Conservation (phyloP, 1,140 invertebrate genomes). For the Zaprionus africanus region DNA sequence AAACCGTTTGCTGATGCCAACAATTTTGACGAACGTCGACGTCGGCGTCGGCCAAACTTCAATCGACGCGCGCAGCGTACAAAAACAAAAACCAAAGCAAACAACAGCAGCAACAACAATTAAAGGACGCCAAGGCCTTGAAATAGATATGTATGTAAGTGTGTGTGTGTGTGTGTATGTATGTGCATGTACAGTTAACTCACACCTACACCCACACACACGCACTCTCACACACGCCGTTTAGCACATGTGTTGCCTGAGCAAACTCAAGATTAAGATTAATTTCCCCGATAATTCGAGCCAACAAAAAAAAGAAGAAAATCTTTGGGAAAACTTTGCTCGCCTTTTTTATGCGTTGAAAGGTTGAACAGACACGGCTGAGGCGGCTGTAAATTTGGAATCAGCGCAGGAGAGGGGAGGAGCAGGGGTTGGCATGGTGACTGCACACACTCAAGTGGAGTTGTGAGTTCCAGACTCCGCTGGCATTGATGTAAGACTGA, state of each 20-base stretch:
- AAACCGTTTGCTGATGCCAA: conserved; percentile 81
- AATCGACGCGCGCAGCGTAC: conserved; percentile 63
- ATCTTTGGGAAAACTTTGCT: conserved; percentile 58
- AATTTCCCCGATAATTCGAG: conserved; percentile 73
- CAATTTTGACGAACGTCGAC: conserved; percentile 80
- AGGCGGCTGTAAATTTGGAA: conserved; percentile 28
- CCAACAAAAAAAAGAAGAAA: conserved; percentile 14
- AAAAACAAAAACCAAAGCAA: conserved; percentile 48
- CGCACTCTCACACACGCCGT: conserved; percentile 30
- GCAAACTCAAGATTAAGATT: conserved; percentile 79
- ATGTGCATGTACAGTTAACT: conserved; percentile 22
- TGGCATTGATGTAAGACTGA: conserved; percentile 47
- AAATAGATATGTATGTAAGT: conserved; percentile 63
- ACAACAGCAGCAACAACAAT: conserved; percentile 67
- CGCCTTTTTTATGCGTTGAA: conserved; percentile 62
- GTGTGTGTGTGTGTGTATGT: not conserved
- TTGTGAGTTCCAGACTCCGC: conserved; percentile 40
- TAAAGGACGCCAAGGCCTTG: conserved; percentile 73
- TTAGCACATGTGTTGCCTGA: conserved; percentile 72
- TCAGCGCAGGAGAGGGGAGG: not conserved
- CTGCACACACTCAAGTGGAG: conserved; percentile 44
- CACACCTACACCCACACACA: conserved; percentile 30
- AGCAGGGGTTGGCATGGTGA: not conserved
- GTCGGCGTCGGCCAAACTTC: conserved; percentile 81
- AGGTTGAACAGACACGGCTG: conserved; percentile 59